Percentiles rank a stretch among this genome's conserved stretches.
These are phyloP conservation scores for Coelinius sp. DNA, from an alignment of 2,888 invertebrate genomes.

Conservation along the genomic window DNA sequence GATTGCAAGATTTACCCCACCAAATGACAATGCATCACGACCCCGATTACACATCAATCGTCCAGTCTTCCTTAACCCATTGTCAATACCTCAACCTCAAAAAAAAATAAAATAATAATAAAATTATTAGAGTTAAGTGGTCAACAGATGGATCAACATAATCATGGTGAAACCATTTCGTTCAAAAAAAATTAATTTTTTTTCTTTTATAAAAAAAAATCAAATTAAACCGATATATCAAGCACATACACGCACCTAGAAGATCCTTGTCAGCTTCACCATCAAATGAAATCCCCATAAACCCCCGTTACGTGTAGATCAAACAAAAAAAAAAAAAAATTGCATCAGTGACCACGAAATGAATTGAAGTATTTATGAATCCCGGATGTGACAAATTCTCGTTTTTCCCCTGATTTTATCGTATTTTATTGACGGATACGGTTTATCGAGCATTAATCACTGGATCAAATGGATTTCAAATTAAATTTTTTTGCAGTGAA, in stretches of 20 bases:
- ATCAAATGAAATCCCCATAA: no score
- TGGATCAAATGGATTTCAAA: background rate
- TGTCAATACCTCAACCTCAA: background rate
- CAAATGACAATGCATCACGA: background rate
- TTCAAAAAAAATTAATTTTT: background rate
- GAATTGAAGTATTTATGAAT: slow-evolving; percentile 17
- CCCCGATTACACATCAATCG: background rate
- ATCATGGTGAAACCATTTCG: background rate
- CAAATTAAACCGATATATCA: no score
- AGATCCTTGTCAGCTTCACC: background rate
- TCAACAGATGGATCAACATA: background rate
- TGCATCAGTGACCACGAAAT: background rate
- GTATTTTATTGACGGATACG: slow-evolving; percentile 4
- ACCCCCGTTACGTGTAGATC: background rate
- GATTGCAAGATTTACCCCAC: slow-evolving; percentile 16
- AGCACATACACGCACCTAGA: background rate
- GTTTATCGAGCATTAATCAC: background rate
- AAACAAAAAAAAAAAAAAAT: background rate
- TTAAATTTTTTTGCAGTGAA: slow-evolving; percentile 75
- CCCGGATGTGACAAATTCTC: background rate
- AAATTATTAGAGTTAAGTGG: background rate
- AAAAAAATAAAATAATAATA: background rate
- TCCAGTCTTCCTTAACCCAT: background rate
- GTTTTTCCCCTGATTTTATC: slow-evolving; percentile 18
- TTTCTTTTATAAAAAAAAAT: no score